Conservation (phyloP, 2,888 invertebrate genomes). For the Leucoma salicis region DNA sequence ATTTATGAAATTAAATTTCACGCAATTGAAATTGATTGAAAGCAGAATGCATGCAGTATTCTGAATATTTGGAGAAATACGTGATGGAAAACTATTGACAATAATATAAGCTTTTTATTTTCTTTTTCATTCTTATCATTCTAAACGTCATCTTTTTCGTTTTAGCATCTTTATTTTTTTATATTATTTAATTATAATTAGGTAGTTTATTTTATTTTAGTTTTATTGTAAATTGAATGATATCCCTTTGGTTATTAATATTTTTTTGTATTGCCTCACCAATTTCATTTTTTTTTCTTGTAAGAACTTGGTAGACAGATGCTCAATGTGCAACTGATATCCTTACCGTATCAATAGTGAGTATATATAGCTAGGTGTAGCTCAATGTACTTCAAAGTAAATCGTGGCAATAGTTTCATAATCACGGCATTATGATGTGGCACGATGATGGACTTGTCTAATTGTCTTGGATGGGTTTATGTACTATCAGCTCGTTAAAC, state of each 20-base stretch:
- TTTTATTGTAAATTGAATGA: too few relatives aligned
- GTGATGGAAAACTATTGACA: too few relatives aligned
- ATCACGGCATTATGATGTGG: slow-evolving; percentile 50
- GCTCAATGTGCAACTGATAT: slow-evolving; percentile 59
- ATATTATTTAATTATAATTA: too few relatives aligned
- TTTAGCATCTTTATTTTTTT: too few relatives aligned
- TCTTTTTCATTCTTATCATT: too few relatives aligned
- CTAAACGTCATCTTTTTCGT: too few relatives aligned
- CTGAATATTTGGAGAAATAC: too few relatives aligned
- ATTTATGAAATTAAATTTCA: too few relatives aligned
- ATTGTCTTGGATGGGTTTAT: slow-evolving; percentile 58
- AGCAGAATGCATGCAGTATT: too few relatives aligned
- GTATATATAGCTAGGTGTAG: slow-evolving; percentile 67
- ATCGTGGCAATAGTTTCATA: slow-evolving; percentile 63
- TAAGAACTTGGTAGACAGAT: slow-evolving; percentile 41
- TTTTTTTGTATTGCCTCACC: slow-evolving; percentile 43
- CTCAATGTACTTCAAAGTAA: slow-evolving; percentile 66
- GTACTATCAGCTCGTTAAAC: slow-evolving; percentile 23
- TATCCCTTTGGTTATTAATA: neutral
- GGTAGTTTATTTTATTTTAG: too few relatives aligned
- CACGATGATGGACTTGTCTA: slow-evolving; percentile 62
- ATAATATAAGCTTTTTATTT: too few relatives aligned
- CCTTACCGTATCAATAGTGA: slow-evolving; percentile 48
- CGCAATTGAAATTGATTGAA: too few relatives aligned
- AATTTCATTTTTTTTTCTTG: slow-evolving; percentile 54